Percentiles rank a stretch among this genome's conserved stretches.
These are phyloP conservation scores for Andrena camellia DNA, from an alignment of 2,888 invertebrate genomes.

Conservation along the genomic window DNA sequence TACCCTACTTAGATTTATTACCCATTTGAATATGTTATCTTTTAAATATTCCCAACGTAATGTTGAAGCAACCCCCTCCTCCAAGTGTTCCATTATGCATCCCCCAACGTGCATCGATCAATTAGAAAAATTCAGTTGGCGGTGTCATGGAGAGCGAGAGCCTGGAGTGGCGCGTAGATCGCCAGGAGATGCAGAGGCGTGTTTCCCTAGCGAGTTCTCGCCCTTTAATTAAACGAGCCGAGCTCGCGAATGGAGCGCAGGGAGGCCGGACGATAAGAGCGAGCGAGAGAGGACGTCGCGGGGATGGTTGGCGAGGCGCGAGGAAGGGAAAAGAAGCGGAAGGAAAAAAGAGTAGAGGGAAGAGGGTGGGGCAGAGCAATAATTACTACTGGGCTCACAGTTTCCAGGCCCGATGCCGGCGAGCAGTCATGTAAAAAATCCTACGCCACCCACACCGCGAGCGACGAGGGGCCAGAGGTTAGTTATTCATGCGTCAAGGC, in stretches of 20 bases:
- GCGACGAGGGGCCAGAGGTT: slow-evolving; percentile 78
- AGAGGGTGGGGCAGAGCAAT: slow-evolving; percentile 69
- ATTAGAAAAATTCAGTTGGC: slow-evolving; percentile 27
- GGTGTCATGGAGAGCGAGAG: slow-evolving; percentile 34
- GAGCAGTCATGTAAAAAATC: slow-evolving; percentile 81
- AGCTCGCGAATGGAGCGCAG: slow-evolving; percentile 27
- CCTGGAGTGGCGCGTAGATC: slow-evolving; percentile 16
- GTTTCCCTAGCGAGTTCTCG: slow-evolving; percentile 56
- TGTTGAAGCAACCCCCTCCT: no score
- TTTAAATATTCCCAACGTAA: no score
- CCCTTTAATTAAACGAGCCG: slow-evolving; percentile 65
- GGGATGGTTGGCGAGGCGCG: slow-evolving; percentile 46
- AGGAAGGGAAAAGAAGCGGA: slow-evolving; percentile 55
- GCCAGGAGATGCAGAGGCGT: slow-evolving; percentile 30
- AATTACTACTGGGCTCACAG: slow-evolving; percentile 79
- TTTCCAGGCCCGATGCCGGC: slow-evolving; percentile 75
- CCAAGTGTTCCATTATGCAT: no score
- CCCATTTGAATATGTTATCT: no score
- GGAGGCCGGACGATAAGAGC: slow-evolving; percentile 6
- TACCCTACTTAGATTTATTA: no score
- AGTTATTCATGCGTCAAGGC: slow-evolving; percentile 83
- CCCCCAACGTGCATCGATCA: neutral
- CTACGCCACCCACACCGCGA: slow-evolving; percentile 81
- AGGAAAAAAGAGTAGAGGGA: slow-evolving; percentile 58
- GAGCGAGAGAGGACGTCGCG: slow-evolving; percentile 8